phyloP scores from a whole-genome alignment of 2,113 vertebrate species.

The Mobula birostris region DNA sequence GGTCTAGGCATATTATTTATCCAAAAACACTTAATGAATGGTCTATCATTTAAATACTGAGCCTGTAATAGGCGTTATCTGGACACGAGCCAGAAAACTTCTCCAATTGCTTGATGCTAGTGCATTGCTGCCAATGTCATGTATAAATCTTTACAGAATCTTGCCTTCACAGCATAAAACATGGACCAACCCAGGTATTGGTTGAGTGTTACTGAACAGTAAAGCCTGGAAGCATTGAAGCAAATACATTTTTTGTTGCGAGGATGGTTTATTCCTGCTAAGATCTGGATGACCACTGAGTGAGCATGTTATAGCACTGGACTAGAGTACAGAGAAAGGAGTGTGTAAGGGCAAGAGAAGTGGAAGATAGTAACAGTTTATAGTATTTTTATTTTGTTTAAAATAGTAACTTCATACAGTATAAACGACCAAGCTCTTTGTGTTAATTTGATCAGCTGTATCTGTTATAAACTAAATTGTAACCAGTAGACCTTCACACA shows the following conservation, averaged over 20 bases:
- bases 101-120: not conserved
- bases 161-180: not conserved
- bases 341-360: not conserved
- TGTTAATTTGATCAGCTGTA: constrained; percentile 16
- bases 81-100: not conserved
- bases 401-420: not conserved
- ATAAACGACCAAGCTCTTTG: not conserved
- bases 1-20: not conserved
- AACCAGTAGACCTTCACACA: too few species aligned
- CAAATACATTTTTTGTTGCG: not conserved
- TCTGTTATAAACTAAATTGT: too few species aligned
- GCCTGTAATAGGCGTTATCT: not conserved
- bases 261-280: not conserved
- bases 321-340: not conserved
- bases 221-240: not conserved
- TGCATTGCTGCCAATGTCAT: not conserved
- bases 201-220: not conserved
- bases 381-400: not conserved
- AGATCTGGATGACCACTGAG: not conserved
- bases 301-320: not conserved
- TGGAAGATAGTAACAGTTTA: not conserved
- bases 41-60: not conserved
- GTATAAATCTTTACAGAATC: not conserved
- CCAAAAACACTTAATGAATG: not conserved
- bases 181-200: not conserved